Conservation (phyloP, 2,888 invertebrate genomes). For the Dioctria linearis region DNA sequence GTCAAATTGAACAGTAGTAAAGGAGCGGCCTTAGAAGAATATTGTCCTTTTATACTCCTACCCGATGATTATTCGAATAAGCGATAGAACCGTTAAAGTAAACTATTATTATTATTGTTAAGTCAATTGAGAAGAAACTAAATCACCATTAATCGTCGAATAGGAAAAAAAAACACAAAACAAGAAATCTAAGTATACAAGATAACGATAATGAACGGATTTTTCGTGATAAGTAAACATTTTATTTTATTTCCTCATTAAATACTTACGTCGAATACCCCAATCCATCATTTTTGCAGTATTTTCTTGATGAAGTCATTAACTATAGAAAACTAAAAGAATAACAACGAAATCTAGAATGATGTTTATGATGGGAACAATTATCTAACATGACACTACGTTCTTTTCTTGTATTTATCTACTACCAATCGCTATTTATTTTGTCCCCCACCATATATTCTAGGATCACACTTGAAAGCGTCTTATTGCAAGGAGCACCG, state of each 20-base stretch:
- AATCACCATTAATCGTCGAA: too few relatives aligned
- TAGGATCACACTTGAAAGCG: constrained; percentile 26
- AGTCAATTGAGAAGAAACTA: too few relatives aligned
- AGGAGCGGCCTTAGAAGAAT: too few relatives aligned
- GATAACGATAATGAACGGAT: too few relatives aligned
- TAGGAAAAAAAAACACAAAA: too few relatives aligned
- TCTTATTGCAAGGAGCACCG: constrained; percentile 37
- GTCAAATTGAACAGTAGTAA: too few relatives aligned
- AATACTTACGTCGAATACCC: constrained; percentile 81
- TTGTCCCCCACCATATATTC: constrained; percentile 33
- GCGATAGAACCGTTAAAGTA: too few relatives aligned
- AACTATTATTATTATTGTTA: too few relatives aligned
- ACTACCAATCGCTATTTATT: constrained; percentile 14
- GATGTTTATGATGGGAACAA: background rate
- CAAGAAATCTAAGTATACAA: too few relatives aligned
- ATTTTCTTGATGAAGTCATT: constrained; percentile 22
- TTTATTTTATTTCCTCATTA: background rate
- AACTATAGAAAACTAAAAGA: constrained; percentile 21
- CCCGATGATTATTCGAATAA: too few relatives aligned
- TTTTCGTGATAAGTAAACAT: background rate
- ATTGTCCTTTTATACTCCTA: too few relatives aligned
- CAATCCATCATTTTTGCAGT: constrained; percentile 78
- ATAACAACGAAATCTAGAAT: background rate
- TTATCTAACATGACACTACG: constrained; percentile 33
- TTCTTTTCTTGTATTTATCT: background rate